Base-by-base conservation (phyloP, 2,888 invertebrate species). In the Diplazon laetatorius region DNA sequence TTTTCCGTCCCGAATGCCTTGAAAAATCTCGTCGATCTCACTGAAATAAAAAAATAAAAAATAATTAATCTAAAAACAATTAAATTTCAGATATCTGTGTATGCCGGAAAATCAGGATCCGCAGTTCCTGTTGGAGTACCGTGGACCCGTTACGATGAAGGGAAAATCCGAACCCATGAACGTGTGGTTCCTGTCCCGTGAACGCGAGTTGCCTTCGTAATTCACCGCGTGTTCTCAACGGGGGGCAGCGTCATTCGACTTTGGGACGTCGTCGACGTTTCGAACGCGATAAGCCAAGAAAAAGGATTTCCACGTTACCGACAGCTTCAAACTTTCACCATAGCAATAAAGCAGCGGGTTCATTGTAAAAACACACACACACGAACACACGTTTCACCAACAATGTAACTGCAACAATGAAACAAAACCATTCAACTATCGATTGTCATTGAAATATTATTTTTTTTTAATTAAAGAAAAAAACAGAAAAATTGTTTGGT, bases 131-230 rank as follows among this genome's bases (percentile, higher is more conserved):
- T 94, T 98, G 87, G 95, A 96, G 22, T 96, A 96, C 88, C 95
- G 98, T 66, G 98, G 98, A 14, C 96, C 97, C 77, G 95, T 98
- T 14, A 93, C 94, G 25, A 98, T 98, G 98, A 98, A 98, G 91
- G 98, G 98, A 60, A 97, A 97, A 91, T 95, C 97, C 2, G 97
- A 97, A 80, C 97, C 98, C 1, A 98, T 98, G 97, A 95, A 97
- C 89, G 97, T 97, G 18, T 98, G 97, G 96, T 96, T 97, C 92
- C 91, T 98, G 68, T 95, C 94, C 76, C 90, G 93, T 83, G 89
- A 91, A 76, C 85, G 85, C 52, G 90, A 90, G 75, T 78, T 90
- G 35, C 44, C 83, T 30, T 84, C 87, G 63, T 90, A 89, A 86
- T 44, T 55, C 42, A 12, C 10, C 35, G 30, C n/a, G 37, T 44